Conservation (phyloP, 1,140 invertebrate genomes). For the Temnothorax nylanderi region DNA sequence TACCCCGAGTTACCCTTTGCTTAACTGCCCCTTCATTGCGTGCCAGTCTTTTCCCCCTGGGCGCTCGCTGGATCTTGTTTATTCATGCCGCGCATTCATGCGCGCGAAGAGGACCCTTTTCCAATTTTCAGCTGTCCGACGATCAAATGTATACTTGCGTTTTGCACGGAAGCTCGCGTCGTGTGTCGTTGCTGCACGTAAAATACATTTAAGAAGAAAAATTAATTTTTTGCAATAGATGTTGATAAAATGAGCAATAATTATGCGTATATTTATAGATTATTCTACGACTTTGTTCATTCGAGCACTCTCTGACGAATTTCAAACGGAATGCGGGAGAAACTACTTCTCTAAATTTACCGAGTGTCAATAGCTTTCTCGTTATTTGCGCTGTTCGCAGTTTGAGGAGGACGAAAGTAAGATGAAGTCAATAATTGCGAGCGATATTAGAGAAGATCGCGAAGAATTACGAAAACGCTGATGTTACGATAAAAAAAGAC, state of each 20-base stretch:
- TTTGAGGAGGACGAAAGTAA: background rate
- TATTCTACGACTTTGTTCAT: background rate
- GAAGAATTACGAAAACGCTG: background rate
- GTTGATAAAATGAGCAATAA: background rate
- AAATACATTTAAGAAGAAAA: constrained; percentile 1
- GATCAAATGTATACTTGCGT: background rate
- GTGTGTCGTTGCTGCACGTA: background rate
- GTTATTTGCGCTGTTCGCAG: background rate
- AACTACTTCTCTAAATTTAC: background rate
- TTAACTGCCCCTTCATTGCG: constrained; percentile 18
- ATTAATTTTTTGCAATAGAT: background rate
- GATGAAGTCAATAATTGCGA: background rate
- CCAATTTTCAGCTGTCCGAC: background rate
- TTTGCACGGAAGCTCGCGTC: background rate
- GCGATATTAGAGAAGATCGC: background rate
- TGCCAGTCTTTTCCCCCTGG: background rate
- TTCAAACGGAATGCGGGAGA: background rate
- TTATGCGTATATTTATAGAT: background rate
- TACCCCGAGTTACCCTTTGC: background rate
- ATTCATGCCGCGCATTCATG: constrained; percentile 15
- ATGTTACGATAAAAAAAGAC: background rate
- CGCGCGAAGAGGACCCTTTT: background rate
- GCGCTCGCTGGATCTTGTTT: constrained; percentile 1
- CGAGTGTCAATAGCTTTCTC: background rate
- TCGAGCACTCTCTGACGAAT: background rate